Base-by-base conservation (phyloP, 2,888 invertebrate species). In the Stenodema calcarata region DNA sequence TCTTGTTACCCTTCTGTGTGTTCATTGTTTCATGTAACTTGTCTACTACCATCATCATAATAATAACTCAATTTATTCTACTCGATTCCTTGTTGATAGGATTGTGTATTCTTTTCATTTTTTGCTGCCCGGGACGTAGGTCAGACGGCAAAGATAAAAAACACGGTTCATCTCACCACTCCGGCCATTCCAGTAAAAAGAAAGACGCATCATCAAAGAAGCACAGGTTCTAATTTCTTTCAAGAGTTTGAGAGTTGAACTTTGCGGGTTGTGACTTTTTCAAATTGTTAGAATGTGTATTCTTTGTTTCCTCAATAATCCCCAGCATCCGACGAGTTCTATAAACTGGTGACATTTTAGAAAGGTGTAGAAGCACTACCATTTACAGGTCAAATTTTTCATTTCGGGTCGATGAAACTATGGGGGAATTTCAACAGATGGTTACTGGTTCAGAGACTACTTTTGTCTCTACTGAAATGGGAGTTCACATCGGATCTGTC, bases 191-290 rank as follows among this genome's bases (percentile, higher is more conserved):
- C 70, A 86, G 50, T 83, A 88, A 84, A 87, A 87, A 88, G 81
- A 88, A 86, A 83, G 88, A 87, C n/a, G 73, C 75, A 0, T 76
- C 86, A 41, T 86, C 87, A 62, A 88, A 88, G 79, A 76, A 86
- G 41, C 86, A 84, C 86, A 88, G 88, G 88, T 88, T 87, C 78
- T 78, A 23, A 42, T 27, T 62, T 81, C n/a, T 54, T 35, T 35
- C 35, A 9, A 47, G 11, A 69, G 18, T 9, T 14, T 18, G 9
- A 27, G 70, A 70, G 44, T 47, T 42, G 16, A 28, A 30, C 27
- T 76, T 30, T 14, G n/a, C 30, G 35, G n/a, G 78, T 16, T 41
- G 16, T n/a, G 44, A 41, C 2, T 76, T 76, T 76, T 23, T 42
- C 2, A 18, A 27, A 16, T 9, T 28, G 16, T 27, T 27, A 9